These are phyloP conservation scores for Pogonognathellus flavescens DNA, from an alignment of 1,140 invertebrate genomes.

Conservation along the genomic window DNA sequence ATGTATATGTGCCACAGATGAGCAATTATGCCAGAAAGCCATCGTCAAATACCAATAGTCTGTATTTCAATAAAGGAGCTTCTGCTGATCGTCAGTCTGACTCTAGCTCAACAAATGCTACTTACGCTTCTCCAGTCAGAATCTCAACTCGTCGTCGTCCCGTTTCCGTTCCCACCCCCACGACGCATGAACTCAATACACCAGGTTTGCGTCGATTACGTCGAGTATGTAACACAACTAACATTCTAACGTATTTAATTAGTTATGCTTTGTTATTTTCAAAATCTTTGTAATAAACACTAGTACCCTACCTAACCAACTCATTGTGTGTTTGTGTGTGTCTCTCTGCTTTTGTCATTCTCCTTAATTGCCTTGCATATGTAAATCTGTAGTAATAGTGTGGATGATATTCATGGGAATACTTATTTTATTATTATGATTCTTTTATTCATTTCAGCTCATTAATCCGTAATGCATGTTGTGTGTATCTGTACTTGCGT, in stretches of 20 bases:
- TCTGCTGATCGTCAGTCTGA: conserved; percentile 18
- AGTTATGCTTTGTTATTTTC: too few relatives aligned
- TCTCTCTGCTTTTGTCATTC: too few relatives aligned
- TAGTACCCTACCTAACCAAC: background rate
- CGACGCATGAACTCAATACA: background rate
- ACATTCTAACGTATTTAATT: conserved; percentile 24
- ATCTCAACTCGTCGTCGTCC: conserved; percentile 10
- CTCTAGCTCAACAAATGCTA: conserved; percentile 6
- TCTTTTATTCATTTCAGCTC: background rate
- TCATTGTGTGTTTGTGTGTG: too few relatives aligned
- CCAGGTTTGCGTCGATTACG: conserved; percentile 21
- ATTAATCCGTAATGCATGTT: background rate
- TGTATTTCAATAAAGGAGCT: conserved; percentile 40
- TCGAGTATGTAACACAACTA: conserved; percentile 47
- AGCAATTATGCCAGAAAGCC: conserved; percentile 30
- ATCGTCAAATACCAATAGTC: conserved; percentile 45
- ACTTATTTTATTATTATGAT: too few relatives aligned
- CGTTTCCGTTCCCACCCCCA: background rate
- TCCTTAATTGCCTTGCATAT: too few relatives aligned
- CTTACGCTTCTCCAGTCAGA: background rate
- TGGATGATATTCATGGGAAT: too few relatives aligned
- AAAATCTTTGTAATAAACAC: conserved; percentile 32
- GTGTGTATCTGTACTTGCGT: too few relatives aligned
- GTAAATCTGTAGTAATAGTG: too few relatives aligned
- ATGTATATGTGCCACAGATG: background rate